phyloP scores from a whole-genome alignment of 2,113 vertebrate species.

The Myiagra hebetior region DNA sequence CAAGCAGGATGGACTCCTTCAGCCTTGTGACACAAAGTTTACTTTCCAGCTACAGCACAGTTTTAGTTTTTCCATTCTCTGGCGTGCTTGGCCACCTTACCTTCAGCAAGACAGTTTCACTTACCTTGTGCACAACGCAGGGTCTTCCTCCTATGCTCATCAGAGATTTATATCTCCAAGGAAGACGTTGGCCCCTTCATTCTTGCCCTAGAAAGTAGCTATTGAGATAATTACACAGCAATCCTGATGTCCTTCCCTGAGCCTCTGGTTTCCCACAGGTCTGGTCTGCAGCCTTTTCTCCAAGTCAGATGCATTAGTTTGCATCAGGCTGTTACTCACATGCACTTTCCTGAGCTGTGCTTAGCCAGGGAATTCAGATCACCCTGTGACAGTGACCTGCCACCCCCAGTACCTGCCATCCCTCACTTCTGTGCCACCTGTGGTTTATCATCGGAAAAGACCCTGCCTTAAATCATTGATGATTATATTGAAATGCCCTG shows the following conservation, averaged over 20 bases:
- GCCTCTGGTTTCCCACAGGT: background rate
- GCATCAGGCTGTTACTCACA: background rate
- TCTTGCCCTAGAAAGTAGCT: background rate
- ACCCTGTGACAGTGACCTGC: rapidly evolving
- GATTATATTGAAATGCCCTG: background rate
- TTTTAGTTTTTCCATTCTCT: background rate
- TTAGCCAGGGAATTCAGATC: background rate
- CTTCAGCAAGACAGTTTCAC: background rate
- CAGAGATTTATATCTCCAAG: background rate
- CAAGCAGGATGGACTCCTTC: background rate
- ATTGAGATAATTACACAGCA: background rate
- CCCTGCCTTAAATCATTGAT: background rate
- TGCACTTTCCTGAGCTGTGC: background rate
- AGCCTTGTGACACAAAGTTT: background rate
- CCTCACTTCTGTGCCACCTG: background rate
- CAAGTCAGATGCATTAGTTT: background rate
- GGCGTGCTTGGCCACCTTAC: rapidly evolving
- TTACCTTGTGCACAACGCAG: background rate
- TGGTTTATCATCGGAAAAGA: rapidly evolving
- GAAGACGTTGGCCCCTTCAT: rapidly evolving
- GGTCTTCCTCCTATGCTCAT: rapidly evolving
- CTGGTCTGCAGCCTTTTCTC: background rate
- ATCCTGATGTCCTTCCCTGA: background rate
- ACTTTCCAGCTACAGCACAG: background rate
- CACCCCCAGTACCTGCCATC: rapidly evolving